Evolutionary conservation across 2,797 vertebrate genomes (phyloP), one percentile per base, ranked within the genome.

Genomic region (Sphaeramia orbicularis): DNA sequence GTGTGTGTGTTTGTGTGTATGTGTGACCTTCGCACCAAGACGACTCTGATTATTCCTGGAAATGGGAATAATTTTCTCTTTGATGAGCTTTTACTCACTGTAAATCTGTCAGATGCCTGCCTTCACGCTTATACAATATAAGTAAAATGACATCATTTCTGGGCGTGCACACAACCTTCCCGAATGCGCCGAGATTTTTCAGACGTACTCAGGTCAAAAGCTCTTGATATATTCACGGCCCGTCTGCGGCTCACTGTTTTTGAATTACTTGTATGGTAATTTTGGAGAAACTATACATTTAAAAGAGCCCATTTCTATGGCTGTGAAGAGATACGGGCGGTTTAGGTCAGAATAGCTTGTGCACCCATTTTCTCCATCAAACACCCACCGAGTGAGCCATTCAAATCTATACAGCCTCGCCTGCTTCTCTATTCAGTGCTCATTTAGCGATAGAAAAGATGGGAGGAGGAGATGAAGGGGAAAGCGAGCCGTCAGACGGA

Each of bases 201-300:
- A 71, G 83, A 89, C 76, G 67, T 70, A 77, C 65, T 77, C 71
- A 18, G 78, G 79, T 89, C 84, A 90, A 89, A 84, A 30, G 66
- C 79, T 85, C 61, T 76, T 81, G 75, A 92, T 84, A 75, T 86
- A 86, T 89, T 89, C 84, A 58, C 74, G 45, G 76, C 76, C 88
- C 74, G 81, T 64, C 78, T 49, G 69, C 64, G 82, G 61, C 71
- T 87, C 72, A 65, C 65, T 80, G 59, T 84, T 90, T 35, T 83
- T 80, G 84, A 90, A 91, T 91, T 64, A 90, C 88, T 86, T 80
- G 83, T 89, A 91, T 88, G 83, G 90, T 92, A 91, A 92, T 92
- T 84, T 62, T 51, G 41, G 82, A 90, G 91, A 92, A 92, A 90
- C 91, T 86, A 94, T 94, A 94, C 92, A 94, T 94, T 94, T 93